Base-by-base conservation (phyloP, 2,113 vertebrate species). In the Pyrgilauda ruficollis region DNA sequence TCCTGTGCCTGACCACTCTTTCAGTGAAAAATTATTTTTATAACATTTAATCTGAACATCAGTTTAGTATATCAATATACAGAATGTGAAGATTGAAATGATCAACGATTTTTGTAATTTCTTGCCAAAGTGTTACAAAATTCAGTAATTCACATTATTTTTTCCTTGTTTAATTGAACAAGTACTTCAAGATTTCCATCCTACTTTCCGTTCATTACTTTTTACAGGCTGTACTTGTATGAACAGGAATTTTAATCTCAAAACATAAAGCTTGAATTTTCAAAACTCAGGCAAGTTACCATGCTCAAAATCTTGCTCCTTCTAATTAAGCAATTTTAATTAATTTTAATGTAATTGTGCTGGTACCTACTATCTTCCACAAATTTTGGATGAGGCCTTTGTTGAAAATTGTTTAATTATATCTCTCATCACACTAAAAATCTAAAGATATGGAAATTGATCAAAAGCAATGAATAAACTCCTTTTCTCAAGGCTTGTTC, bases 371-470 rank as follows among this genome's bases (percentile, higher is more conserved):
- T 76, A 58, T 26, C 23, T 85, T 91, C 46, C 50, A 76, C 23
- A 94, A 81, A 35, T 49, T 89, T 87, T 90, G 67, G 50, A 90
- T 85, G 46, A 47, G 58, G 17, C 44, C 26, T 84, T 87, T 69
- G 21, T 23, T 81, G 49, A 84, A 91, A 84, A 94, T 72, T 76
- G 27, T 61, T 70, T 78, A 53, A 52, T 87, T 90, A 27, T n/a
- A 43, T 72, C 17, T 85, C 68, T 85, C 55, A 81, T 75, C 59
- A 59, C 14, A 26, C 13, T 55, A 81, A 93, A 85, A 85, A 63
- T n/a, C 39, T 94, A 49, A 87, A 72, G 37, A 88, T 37, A 87
- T 55, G 37, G 31, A 95, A 95, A 94, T 78, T 46, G 75, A 94
- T 85, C 1, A 52, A 75, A 89, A 87, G 43, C 56, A 68, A 64